Evolutionary conservation across 2,113 vertebrate genomes (phyloP).

Genomic region (Amia ocellicauda): DNA sequence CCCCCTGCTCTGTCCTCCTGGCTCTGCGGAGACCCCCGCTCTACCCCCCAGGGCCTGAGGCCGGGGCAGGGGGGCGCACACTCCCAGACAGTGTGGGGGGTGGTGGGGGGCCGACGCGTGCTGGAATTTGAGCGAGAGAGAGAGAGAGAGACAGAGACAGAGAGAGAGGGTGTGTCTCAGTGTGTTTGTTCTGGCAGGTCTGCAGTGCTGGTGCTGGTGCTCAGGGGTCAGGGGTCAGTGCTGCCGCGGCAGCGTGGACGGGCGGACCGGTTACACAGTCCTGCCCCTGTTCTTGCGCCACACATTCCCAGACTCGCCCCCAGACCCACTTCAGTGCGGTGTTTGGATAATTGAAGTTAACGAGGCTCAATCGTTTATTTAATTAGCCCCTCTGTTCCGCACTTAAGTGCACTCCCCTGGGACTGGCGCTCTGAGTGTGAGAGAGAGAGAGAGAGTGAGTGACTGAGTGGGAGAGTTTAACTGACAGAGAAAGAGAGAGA

Average conservation of each 20-base stretch:
- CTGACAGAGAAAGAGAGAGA: not conserved
- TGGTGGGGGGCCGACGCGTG: too few species aligned
- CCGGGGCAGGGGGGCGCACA: too few species aligned
- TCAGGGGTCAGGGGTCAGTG: too few species aligned
- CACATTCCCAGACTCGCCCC: slow-evolving; percentile 17
- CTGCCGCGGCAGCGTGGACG: too few species aligned
- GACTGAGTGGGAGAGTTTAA: not conserved
- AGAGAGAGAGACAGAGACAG: too few species aligned
- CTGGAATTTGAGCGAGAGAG: too few species aligned
- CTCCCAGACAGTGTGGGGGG: too few species aligned
- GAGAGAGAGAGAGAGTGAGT: slow-evolving; percentile 2
- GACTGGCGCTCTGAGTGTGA: slow-evolving; percentile 4
- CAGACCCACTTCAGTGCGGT: slow-evolving; percentile 20
- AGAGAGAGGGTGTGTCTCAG: too few species aligned
- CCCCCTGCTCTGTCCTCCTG: slow-evolving; percentile 26
- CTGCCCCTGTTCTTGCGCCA: too few species aligned
- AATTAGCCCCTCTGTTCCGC: slow-evolving; percentile 34
- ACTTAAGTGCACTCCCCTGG: slow-evolving; percentile 25
- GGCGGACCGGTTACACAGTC: too few species aligned
- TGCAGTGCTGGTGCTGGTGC: too few species aligned
- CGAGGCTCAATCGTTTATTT: slow-evolving; percentile 38
- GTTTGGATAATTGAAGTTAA: slow-evolving; percentile 34
- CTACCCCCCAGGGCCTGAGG: slow-evolving; percentile 22
- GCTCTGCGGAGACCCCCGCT: slow-evolving; percentile 26
- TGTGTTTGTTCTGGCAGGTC: too few species aligned